These are phyloP conservation scores for Halcyon smyrnensis DNA, from an alignment of 2,797 vertebrate species.

Conservation along the genomic window DNA sequence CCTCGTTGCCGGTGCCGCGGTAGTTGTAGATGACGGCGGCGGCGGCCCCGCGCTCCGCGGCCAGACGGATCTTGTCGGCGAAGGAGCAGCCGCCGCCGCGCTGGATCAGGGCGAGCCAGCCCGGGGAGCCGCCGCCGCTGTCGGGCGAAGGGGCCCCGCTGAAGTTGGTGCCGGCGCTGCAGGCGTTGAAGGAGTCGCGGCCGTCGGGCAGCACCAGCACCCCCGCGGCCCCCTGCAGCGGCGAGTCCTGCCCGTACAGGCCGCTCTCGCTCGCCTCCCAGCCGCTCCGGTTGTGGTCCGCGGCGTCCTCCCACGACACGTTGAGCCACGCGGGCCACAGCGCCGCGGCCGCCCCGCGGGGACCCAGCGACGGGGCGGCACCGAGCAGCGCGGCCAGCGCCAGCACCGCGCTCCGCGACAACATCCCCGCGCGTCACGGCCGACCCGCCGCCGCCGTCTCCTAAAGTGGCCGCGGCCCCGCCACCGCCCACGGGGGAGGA, in stretches of 20 bases:
- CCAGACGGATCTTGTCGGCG: constrained; percentile 84
- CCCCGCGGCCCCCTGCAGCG: constrained; percentile 75
- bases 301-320: constrained; percentile 77
- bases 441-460: not conserved
- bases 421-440: not conserved
- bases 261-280: constrained; percentile 82
- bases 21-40: constrained; percentile 87
- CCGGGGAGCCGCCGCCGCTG: not conserved
- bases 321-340: constrained; percentile 85
- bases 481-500: constrained; percentile 28
- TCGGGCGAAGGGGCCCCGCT: constrained; percentile 35
- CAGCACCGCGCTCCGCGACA: not conserved
- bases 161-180: constrained; percentile 77
- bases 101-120: constrained; percentile 85
- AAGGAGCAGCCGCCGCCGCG: constrained; percentile 87
- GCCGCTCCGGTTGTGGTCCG: constrained; percentile 69
- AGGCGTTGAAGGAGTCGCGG: constrained; percentile 72
- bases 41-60: constrained; percentile 76
- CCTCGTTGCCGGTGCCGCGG: constrained; percentile 79
- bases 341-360: constrained; percentile 52
- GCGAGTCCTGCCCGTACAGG: constrained; percentile 85
- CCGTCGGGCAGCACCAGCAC: constrained; percentile 75
- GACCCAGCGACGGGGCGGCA: constrained; percentile 10
- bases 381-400: constrained; percentile 26
- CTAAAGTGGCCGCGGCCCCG: not conserved